Conservation (phyloP, 2,797 vertebrate species). For the Tachyglossus aculeatus region DNA sequence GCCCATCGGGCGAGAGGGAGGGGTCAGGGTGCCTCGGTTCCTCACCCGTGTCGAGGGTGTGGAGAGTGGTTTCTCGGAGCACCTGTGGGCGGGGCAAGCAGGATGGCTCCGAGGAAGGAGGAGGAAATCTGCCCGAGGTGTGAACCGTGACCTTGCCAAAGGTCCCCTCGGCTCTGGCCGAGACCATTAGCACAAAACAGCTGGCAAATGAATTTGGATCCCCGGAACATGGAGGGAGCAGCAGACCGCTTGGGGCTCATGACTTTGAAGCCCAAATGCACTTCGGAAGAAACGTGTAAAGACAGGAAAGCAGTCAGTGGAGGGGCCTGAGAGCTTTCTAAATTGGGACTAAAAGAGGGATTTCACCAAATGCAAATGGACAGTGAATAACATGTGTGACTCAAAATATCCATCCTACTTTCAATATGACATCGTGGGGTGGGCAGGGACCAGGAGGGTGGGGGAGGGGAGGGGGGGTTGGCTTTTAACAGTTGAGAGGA, state of each 20-base stretch:
- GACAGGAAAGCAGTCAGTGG: slow-evolving; percentile 39
- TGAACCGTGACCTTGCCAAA: background rate
- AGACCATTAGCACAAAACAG: background rate
- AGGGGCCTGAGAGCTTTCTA: slow-evolving; percentile 68
- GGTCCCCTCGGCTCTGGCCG: background rate
- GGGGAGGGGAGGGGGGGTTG: slow-evolving; percentile 64
- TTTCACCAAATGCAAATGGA: slow-evolving; percentile 84
- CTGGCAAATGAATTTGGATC: background rate
- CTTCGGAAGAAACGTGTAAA: slow-evolving; percentile 23
- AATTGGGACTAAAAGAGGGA: slow-evolving; percentile 75
- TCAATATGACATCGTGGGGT: slow-evolving; percentile 62
- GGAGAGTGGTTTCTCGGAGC: background rate
- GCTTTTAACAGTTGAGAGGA: slow-evolving; percentile 72
- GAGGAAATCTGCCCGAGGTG: slow-evolving; percentile 17
- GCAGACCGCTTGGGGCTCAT: background rate
- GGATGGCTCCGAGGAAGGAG: slow-evolving; percentile 8
- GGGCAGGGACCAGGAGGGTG: too few species aligned
- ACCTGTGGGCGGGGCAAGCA: too few species aligned
- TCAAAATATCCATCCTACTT: slow-evolving; percentile 79
- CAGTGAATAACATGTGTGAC: slow-evolving; percentile 78
- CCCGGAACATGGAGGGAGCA: background rate
- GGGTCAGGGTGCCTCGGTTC: background rate
- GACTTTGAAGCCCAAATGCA: background rate
- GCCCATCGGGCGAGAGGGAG: background rate
- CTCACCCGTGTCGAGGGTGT: background rate